Conservation (phyloP, 2,888 invertebrate genomes). For the Apotomis capreana region DNA sequence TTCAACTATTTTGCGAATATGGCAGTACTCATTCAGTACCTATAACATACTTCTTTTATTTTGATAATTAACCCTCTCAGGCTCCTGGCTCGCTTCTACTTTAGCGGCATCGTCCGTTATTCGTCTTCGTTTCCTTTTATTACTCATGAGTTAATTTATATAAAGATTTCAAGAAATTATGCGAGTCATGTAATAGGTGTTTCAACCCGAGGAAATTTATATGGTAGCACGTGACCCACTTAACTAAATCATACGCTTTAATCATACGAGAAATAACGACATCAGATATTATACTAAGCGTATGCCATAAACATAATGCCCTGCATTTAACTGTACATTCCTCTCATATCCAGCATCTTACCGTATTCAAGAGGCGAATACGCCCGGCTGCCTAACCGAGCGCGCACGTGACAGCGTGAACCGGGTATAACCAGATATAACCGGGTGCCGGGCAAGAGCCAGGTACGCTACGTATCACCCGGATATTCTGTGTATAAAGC, state of each 20-base stretch:
- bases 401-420: constrained; percentile 42
- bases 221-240: not conserved
- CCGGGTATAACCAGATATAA: constrained; percentile 35
- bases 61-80: no score
- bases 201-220: not conserved
- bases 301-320: constrained; percentile 23
- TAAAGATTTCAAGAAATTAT: not conserved
- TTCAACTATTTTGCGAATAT: no score
- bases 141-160: no score
- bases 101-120: no score
- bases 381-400: constrained; percentile 40
- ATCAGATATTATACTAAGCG: constrained; percentile 9
- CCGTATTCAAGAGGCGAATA: constrained; percentile 41
- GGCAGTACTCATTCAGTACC: no score
- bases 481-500: constrained; percentile 22
- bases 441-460: constrained; percentile 13
- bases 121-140: no score
- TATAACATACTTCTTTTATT: no score
- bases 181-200: not conserved
- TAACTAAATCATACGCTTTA: not conserved
- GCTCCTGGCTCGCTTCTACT: no score
- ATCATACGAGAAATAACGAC: constrained; percentile 14
- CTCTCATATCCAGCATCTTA: constrained; percentile 27
- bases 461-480: constrained; percentile 4
- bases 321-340: constrained; percentile 24